Conservation (phyloP, 1,140 invertebrate species). For the Liolophura sinensis region DNA sequence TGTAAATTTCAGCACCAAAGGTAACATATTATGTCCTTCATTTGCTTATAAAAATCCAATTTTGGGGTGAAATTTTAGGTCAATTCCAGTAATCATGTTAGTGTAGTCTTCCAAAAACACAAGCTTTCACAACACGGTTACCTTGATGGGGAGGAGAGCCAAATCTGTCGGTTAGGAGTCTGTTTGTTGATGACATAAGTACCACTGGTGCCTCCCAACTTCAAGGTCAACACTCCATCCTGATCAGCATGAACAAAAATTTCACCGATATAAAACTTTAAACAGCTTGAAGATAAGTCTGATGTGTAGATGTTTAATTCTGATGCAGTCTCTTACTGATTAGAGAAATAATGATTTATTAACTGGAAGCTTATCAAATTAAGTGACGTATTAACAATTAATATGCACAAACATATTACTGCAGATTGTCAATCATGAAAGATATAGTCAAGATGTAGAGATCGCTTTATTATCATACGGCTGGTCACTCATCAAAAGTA, state of each 20-base stretch:
- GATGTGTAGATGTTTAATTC: no score
- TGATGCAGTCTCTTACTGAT: background rate
- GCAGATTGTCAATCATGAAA: background rate
- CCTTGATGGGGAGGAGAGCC: constrained; percentile 87
- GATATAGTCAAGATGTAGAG: background rate
- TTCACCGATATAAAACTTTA: background rate
- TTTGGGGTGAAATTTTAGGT: no score
- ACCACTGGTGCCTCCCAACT: constrained; percentile 75
- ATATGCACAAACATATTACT: background rate
- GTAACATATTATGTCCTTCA: no score
- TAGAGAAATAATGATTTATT: background rate
- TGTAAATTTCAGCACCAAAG: no score
- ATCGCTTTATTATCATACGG: background rate
- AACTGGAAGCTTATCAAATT: background rate
- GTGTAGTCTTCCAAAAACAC: no score
- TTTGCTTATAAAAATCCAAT: no score
- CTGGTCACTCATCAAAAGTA: background rate
- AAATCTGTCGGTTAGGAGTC: constrained; percentile 94
- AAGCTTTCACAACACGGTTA: no score
- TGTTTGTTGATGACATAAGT: constrained; percentile 98
- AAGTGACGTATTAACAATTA: background rate
- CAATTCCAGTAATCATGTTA: no score
- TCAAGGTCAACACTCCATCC: constrained; percentile 92
- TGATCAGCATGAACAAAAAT: constrained; percentile 51
- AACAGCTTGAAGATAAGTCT: background rate